Conservation (phyloP, 2,113 vertebrate genomes). For the Nerophis ophidion region DNA sequence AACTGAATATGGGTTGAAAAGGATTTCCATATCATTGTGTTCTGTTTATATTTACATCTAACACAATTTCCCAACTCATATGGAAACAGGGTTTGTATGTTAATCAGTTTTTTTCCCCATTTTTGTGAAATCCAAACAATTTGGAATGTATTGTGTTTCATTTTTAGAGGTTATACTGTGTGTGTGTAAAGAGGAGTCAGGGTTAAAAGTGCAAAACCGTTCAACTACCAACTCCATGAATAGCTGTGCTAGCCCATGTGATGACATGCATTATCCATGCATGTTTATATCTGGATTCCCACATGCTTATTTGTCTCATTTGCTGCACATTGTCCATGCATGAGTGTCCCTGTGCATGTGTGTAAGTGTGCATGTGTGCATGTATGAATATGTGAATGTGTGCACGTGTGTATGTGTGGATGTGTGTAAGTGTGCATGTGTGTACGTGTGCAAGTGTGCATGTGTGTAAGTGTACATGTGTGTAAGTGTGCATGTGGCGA, state of each 20-base stretch:
- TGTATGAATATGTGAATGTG: no score
- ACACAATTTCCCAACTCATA: no score
- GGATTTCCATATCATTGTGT: no score
- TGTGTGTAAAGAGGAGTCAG: constrained; percentile 11
- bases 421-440: no score
- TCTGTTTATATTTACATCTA: no score
- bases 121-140: no score
- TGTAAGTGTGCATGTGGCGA: not conserved
- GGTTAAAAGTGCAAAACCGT: constrained; percentile 16
- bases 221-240: constrained; percentile 25
- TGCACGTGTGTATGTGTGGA: no score
- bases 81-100: no score
- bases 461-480: constrained; percentile 2
- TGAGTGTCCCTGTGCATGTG: constrained; percentile 6
- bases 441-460: not conserved
- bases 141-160: no score
- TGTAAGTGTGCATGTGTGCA: constrained; percentile 4
- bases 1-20: no score
- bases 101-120: no score
- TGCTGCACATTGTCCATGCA: constrained; percentile 36
- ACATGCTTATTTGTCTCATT: constrained; percentile 5
- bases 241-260: constrained; percentile 25
- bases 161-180: not conserved
- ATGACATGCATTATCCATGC: constrained; percentile 41
- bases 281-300: constrained; percentile 24